Percentiles rank a stretch among this genome's conserved stretches.
Conservation (phyloP, 2,888 invertebrate genomes). For the Branchipolynoe longqiensis region DNA sequence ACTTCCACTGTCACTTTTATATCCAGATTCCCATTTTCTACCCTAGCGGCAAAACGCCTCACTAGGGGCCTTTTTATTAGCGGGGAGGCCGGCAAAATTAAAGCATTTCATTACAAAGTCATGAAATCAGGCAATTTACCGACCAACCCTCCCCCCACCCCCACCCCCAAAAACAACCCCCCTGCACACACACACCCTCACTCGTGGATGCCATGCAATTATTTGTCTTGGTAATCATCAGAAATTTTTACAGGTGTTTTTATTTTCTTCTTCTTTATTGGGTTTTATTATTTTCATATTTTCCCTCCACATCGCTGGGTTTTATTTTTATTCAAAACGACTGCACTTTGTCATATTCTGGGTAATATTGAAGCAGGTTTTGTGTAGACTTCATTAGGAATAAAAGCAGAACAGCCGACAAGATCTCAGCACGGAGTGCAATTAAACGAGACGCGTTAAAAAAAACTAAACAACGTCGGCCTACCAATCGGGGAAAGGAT, state of each 20-base stretch:
- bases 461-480: no score
- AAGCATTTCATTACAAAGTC: constrained; percentile 45
- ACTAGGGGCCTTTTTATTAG: background rate
- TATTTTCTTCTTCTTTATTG: no score
- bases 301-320: background rate
- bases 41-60: background rate
- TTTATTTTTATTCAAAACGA: constrained; percentile 11
- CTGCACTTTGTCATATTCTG: constrained; percentile 44
- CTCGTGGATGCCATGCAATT: constrained; percentile 19
- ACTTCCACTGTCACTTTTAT: background rate
- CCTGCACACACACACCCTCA: background rate
- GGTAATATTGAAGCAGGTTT: constrained; percentile 28
- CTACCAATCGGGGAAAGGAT: no score
- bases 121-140: constrained; percentile 35
- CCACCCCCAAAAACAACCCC: no score
- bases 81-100: background rate
- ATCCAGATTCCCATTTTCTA: background rate
- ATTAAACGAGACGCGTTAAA: no score
- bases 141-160: no score
- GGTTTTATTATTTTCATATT: no score
- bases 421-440: no score
- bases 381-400: background rate
- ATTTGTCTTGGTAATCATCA: constrained; percentile 43
- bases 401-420: no score
- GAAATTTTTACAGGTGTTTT: no score